Conservation (phyloP, 1,140 invertebrate species). For the Xylocopa sonorina region DNA sequence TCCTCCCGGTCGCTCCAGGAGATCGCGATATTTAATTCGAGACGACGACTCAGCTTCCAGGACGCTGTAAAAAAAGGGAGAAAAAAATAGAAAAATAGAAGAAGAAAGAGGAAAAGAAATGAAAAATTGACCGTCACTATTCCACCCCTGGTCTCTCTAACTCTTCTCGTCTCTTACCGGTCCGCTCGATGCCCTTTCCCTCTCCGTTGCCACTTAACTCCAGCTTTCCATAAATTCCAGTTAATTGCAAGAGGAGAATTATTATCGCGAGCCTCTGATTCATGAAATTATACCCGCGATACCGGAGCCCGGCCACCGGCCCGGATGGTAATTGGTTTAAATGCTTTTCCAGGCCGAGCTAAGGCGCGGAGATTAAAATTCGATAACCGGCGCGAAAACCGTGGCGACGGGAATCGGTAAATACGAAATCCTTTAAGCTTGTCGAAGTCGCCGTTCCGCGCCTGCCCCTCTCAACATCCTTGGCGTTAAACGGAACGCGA, state of each 20-base stretch:
- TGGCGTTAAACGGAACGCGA: not conserved
- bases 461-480: not conserved
- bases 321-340: slow-evolving; percentile 68
- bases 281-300: slow-evolving; percentile 62
- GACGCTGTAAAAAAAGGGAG: not conserved
- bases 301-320: slow-evolving; percentile 24
- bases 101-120: not conserved
- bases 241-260: slow-evolving; percentile 58
- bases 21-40: slow-evolving; percentile 41
- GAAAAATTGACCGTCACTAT: slow-evolving; percentile 36
- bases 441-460: slow-evolving; percentile 38
- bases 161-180: not conserved
- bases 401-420: slow-evolving; percentile 67
- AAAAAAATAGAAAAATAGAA: too few relatives aligned
- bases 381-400: slow-evolving; percentile 65
- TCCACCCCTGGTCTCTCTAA: not conserved
- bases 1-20: not conserved
- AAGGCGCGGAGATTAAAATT: slow-evolving; percentile 74
- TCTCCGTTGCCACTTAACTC: slow-evolving; percentile 22
- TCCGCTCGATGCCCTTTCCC: too few relatives aligned
- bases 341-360: slow-evolving; percentile 75
- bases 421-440: slow-evolving; percentile 67
- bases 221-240: slow-evolving; percentile 58
- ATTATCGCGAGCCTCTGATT: slow-evolving; percentile 58
- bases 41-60: slow-evolving; percentile 27